Conservation (phyloP, 2,113 vertebrate genomes). For the Prolemur simus region DNA sequence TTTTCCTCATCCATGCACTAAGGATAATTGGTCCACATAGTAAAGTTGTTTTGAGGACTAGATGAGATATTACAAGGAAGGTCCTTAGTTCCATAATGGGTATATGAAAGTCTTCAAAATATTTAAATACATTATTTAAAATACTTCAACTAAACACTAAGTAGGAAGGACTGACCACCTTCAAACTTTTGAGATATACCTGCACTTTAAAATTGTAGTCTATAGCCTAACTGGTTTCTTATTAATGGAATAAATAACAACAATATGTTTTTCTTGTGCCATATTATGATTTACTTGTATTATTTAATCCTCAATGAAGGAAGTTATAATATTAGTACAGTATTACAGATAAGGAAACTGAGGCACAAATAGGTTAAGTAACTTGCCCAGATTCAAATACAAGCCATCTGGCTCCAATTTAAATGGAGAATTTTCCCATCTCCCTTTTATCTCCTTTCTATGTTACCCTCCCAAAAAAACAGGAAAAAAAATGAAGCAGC, state of each 20-base stretch:
- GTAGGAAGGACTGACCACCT: background rate
- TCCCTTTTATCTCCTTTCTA: background rate
- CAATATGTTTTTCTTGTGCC: background rate
- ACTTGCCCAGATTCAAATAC: background rate
- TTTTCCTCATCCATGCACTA: background rate
- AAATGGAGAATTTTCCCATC: background rate
- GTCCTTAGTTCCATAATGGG: background rate
- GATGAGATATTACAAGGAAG: background rate
- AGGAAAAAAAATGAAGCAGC: background rate
- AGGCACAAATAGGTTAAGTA: background rate
- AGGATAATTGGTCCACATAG: background rate
- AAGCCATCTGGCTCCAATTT: background rate
- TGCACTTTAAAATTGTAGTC: background rate
- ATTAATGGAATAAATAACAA: background rate
- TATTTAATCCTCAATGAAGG: background rate
- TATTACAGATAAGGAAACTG: background rate
- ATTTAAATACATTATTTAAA: conserved; percentile 33
- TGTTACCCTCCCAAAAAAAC: background rate
- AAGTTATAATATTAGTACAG: background rate
- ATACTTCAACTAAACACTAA: background rate
- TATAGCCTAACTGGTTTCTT: background rate
- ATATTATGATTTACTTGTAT: background rate
- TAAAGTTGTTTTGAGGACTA: background rate
- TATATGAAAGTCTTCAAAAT: background rate
- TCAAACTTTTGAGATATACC: background rate